phyloP scores from a whole-genome alignment of 2,797 vertebrate genomes.

The Adelosebastes latens region DNA sequence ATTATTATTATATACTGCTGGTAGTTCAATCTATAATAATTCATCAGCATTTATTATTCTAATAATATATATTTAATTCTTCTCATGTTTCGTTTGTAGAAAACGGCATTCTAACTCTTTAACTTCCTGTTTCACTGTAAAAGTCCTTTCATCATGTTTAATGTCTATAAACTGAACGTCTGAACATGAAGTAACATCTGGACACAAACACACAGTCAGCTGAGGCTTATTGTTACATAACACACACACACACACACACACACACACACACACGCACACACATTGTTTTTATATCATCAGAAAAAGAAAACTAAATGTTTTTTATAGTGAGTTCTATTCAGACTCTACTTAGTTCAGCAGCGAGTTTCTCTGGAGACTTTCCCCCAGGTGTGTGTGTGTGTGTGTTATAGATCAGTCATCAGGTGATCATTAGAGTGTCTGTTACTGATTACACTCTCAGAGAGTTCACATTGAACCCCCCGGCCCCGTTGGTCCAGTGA shows the following conservation, averaged over 20 bases:
- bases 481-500: no score
- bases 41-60: no score
- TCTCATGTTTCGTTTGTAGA: no score
- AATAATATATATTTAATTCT: no score
- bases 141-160: background rate
- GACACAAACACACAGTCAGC: background rate
- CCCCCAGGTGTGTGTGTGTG: background rate
- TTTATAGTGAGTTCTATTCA: background rate
- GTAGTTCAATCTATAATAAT: no score
- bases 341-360: background rate
- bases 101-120: no score
- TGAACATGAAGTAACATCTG: slow-evolving; percentile 8
- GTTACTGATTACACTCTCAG: background rate
- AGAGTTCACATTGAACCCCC: background rate
- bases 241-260: background rate
- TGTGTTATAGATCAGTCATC: background rate
- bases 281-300: background rate
- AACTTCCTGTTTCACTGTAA: background rate
- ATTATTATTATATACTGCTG: no score
- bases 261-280: slow-evolving; percentile 11
- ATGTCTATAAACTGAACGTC: background rate
- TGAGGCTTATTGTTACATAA: background rate
- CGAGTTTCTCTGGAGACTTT: background rate
- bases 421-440: background rate
- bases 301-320: background rate